Evolutionary conservation across 2,797 vertebrate species (phyloP), one percentile per base, ranked within the genome.

Genomic region (Coendou prehensilis): DNA sequence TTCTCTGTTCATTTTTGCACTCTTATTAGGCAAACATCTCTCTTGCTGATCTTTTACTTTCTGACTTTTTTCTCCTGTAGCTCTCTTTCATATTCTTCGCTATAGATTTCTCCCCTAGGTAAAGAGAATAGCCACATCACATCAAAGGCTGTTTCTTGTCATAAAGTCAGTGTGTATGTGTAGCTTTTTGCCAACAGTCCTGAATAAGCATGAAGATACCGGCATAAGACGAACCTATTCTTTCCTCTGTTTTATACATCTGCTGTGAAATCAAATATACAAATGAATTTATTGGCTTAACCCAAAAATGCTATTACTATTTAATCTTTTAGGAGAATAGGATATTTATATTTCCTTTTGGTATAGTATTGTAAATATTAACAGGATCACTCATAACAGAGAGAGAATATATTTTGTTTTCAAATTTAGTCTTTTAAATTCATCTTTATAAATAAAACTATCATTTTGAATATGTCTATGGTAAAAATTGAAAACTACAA

Each of bases 281-380:
- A 10, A 87, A 50, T 71, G 13, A 15, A 87, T 71, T 92, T 78
- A 83, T 84, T 75, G 64, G 23, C 8, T 67, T 92, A 67, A 71
- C 26, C 5, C 50, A 50, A 9, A 6, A 71, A 59, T 23, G 5
- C 20, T 82, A 73, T 85, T 91, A 50, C 15, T 81, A 56, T 59
- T 52, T 54, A 81, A 80, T 85, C 50, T 85, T 96, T 94, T 81
- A 28, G 73, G 50, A 89, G 56, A 78, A 61, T 63, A 54, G 3
- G 81, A 50, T 85, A 89, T 79, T 89, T 92, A 61, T 52, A 57
- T 92, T 96, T 92, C 64, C 2, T 75, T 82, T 54, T 2, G 47
- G 41, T 78, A 28, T 57, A 57, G 13, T 57, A 57, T 93, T 86
- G 20, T 45, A 37, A 50, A 54, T 86, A 64, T 69, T 86, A 89